Percentiles rank a stretch among this genome's conserved stretches.
Evolutionary conservation across 2,113 vertebrate genomes (phyloP).

Genomic region (Scophthalmus maximus): DNA sequence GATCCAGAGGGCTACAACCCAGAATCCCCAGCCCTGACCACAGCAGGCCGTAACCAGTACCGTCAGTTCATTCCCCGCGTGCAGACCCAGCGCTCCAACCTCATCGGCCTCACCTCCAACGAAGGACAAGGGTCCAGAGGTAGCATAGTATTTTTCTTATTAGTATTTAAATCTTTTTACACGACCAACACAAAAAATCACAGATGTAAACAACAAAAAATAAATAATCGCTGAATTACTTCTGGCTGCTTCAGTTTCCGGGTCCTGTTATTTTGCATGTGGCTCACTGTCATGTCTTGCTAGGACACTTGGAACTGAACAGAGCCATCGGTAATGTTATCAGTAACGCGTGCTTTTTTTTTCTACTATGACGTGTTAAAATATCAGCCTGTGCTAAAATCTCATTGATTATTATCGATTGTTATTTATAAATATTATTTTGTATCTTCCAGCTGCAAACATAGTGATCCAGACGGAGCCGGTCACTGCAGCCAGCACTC

Average conservation of each 20-base stretch:
- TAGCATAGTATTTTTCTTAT: slow-evolving; percentile 58
- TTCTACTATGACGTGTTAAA: no score
- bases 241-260: no score
- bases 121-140: slow-evolving; percentile 93
- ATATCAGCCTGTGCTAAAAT: no score
- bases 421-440: neutral
- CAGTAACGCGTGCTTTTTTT: no score
- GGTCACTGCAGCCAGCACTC: slow-evolving; percentile 79
- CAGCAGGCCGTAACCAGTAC: slow-evolving; percentile 90
- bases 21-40: slow-evolving; percentile 98
- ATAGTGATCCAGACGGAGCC: slow-evolving; percentile 96
- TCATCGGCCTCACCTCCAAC: slow-evolving; percentile 95
- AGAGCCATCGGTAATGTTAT: no score
- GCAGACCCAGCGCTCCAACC: slow-evolving; percentile 94
- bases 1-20: slow-evolving; percentile 99
- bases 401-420: no score
- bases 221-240: no score
- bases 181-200: no score
- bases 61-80: slow-evolving; percentile 96
- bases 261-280: no score
- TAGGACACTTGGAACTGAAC: neutral
- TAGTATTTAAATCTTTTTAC: no score
- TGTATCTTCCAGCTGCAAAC: slow-evolving; percentile 87
- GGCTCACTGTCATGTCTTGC: no score
- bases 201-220: no score